Percentiles rank a stretch among this genome's conserved stretches.
Conservation (phyloP, 2,113 vertebrate species). For the Barnardius zonarius region DNA sequence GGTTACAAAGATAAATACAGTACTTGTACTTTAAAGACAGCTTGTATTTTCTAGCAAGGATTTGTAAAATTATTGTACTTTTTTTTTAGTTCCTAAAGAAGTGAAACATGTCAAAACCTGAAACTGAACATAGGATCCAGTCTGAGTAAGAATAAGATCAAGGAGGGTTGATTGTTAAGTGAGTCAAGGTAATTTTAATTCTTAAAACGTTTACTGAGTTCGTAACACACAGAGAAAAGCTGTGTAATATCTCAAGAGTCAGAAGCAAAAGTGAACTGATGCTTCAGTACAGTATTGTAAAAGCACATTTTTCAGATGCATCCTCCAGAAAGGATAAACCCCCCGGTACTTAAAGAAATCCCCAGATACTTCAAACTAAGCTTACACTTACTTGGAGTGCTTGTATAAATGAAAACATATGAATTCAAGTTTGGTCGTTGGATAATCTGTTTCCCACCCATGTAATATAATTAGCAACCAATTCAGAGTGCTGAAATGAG, state of each 20-base stretch:
- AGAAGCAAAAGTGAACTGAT: neutral
- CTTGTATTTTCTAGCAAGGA: neutral
- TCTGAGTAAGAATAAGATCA: neutral
- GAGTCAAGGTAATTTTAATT: neutral
- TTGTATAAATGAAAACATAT: neutral
- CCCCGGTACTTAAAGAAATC: neutral
- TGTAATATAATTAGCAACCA: neutral
- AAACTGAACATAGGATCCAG: neutral
- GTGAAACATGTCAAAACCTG: neutral
- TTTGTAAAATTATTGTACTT: neutral
- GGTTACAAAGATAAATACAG: neutral
- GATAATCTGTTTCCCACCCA: slow-evolving; percentile 11
- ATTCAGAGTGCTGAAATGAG: neutral
- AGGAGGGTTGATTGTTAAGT: neutral
- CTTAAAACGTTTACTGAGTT: neutral
- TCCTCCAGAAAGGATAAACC: neutral
- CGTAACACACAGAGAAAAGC: neutral
- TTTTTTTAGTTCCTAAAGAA: neutral
- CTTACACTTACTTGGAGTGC: neutral
- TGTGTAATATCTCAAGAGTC: neutral
- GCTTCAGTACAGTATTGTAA: neutral
- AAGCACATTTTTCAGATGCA: neutral
- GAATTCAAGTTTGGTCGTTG: neutral
- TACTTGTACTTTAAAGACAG: neutral
- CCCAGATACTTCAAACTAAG: neutral